A percentile compares a stretch with the other conserved stretches of the same genome.
Evolutionary conservation across 2,888 invertebrate species (phyloP).

Genomic region (Apamea sordens): DNA sequence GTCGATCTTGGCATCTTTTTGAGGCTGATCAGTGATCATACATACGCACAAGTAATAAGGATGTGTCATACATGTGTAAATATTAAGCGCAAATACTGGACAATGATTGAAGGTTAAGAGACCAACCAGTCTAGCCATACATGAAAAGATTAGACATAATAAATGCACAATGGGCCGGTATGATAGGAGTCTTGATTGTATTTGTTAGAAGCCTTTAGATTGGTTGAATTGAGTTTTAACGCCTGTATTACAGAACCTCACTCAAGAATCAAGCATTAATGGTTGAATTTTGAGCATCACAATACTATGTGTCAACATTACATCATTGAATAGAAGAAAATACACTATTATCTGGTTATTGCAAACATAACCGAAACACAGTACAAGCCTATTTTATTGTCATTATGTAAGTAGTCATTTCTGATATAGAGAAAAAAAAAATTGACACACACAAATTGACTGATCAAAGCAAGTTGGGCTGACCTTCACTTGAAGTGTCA

Average conservation of each 20-base stretch:
- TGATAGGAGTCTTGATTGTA: no score
- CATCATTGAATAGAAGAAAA: neutral
- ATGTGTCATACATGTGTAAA: conserved; percentile 13
- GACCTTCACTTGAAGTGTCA: neutral
- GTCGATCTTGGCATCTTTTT: neutral
- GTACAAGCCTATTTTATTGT: neutral
- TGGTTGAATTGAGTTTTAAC: neutral
- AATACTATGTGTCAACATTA: no score
- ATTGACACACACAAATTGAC: no score
- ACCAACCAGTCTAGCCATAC: neutral
- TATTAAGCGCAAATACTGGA: conserved; percentile 22
- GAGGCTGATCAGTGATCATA: neutral
- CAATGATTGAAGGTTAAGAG: conserved; percentile 14
- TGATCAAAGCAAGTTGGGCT: neutral
- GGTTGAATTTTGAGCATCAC: neutral
- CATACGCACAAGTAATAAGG: neutral
- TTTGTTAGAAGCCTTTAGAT: neutral
- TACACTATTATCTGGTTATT: neutral
- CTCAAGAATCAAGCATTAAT: neutral
- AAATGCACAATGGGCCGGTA: neutral
- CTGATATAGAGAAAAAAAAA: neutral
- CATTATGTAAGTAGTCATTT: no score
- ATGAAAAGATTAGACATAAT: neutral
- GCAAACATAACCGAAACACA: neutral
- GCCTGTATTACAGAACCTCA: neutral